These are phyloP conservation scores for Mongoloraphidia duomilia DNA, from an alignment of 2,888 invertebrate species.

Conservation along the genomic window DNA sequence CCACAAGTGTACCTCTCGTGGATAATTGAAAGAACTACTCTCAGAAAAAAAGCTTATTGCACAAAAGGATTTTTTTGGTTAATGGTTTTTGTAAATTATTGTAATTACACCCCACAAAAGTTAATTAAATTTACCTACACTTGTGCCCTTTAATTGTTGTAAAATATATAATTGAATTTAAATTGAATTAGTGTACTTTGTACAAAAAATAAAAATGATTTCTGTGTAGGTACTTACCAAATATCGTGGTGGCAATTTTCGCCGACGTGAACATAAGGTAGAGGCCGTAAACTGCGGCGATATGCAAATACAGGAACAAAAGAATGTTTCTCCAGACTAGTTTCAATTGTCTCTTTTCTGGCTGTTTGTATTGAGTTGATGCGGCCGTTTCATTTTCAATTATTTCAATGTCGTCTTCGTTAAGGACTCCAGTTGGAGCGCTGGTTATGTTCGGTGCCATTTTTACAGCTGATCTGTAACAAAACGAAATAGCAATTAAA, in stretches of 20 bases:
- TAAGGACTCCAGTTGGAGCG: conserved; percentile 41
- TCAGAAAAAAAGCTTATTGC: too few species aligned
- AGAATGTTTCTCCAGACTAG: conserved; percentile 75
- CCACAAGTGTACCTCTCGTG: too few species aligned
- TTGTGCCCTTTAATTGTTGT: neutral
- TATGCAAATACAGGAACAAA: conserved; percentile 61
- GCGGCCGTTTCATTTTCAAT: conserved; percentile 38
- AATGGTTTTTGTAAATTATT: too few species aligned
- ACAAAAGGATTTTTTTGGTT: too few species aligned
- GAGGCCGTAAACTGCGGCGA: conserved; percentile 59
- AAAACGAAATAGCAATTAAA: neutral
- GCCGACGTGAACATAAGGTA: conserved; percentile 61
- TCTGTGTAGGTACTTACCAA: conserved; percentile 42
- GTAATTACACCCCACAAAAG: too few species aligned
- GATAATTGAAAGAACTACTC: too few species aligned
- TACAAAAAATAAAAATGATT: conserved; percentile 2
- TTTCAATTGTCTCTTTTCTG: conserved; percentile 40
- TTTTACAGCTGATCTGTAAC: conserved; percentile 8
- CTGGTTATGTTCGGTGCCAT: conserved; percentile 27
- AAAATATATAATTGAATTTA: neutral
- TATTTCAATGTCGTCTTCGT: conserved; percentile 52
- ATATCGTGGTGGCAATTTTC: conserved; percentile 52
- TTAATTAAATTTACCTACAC: neutral
- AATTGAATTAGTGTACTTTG: neutral
- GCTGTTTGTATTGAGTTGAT: conserved; percentile 5